Evolutionary conservation across 2,797 vertebrate genomes (phyloP).

Genomic region (Allobates femoralis): DNA sequence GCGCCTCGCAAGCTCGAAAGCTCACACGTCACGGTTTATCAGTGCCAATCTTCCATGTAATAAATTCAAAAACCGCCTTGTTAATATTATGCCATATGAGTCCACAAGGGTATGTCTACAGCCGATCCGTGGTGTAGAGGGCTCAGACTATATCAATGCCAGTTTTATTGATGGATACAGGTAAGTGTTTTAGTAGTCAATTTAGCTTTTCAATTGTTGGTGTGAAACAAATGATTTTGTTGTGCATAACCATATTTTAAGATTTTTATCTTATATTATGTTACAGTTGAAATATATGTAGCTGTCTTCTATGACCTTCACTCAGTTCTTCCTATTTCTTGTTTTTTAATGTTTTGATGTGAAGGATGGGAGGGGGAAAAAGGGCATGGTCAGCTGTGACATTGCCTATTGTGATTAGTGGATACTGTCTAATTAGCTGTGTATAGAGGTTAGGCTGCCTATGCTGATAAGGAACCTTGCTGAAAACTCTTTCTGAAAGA

Average conservation of each 20-base stretch:
- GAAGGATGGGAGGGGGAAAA: no score
- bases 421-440: no score
- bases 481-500: no score
- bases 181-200: slow-evolving; percentile 70
- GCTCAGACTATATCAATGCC: slow-evolving; percentile 99
- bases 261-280: not conserved
- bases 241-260: not conserved
- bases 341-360: not conserved
- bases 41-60: slow-evolving; percentile 99
- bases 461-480: no score
- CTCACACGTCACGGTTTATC: slow-evolving; percentile 99
- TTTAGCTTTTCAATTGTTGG: not conserved
- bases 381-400: no score
- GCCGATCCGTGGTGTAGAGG: slow-evolving; percentile 97
- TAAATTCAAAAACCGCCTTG: slow-evolving; percentile 99
- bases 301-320: not conserved
- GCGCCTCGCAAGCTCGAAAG: slow-evolving; percentile 98
- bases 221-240: not conserved
- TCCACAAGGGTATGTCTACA: slow-evolving; percentile 97
- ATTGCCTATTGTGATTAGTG: no score
- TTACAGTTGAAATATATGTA: not conserved
- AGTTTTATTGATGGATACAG: slow-evolving; percentile 99
- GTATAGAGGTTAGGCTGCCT: no score
- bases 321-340: not conserved
- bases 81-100: slow-evolving; percentile 99